phyloP scores from a whole-genome alignment of 2,888 invertebrate species.

The Branchinecta sandiegonensis region DNA sequence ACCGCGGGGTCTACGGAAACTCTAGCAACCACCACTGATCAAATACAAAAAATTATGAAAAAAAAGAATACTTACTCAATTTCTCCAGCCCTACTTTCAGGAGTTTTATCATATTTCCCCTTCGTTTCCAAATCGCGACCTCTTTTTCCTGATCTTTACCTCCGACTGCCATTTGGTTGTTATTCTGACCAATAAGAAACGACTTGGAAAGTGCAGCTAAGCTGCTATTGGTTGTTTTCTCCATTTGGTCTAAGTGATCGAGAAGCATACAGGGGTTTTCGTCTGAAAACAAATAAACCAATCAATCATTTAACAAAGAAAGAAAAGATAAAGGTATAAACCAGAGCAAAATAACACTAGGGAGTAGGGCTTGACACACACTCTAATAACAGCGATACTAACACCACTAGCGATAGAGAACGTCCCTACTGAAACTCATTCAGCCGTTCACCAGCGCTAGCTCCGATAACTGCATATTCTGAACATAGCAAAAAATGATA shows the following conservation, averaged over 20 bases:
- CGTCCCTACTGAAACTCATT: too few relatives aligned
- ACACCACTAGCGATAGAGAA: too few relatives aligned
- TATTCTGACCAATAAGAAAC: slow-evolving; percentile 6
- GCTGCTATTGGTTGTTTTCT: slow-evolving; percentile 7
- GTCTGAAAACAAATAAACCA: not conserved
- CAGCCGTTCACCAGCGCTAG: too few relatives aligned
- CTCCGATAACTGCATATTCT: too few relatives aligned
- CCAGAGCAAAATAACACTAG: too few relatives aligned
- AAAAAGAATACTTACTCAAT: slow-evolving; percentile 42
- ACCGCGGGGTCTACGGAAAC: too few relatives aligned
- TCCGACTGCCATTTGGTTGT: slow-evolving; percentile 15
- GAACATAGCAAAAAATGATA: too few relatives aligned
- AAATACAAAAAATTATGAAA: not conserved
- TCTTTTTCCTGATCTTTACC: slow-evolving; percentile 37
- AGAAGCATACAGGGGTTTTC: not conserved
- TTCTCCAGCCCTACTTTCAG: slow-evolving; percentile 78
- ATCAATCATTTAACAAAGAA: not conserved
- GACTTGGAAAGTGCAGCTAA: not conserved
- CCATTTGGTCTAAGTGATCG: slow-evolving; percentile 4
- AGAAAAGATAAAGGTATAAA: not conserved
- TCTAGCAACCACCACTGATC: not conserved
- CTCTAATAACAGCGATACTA: too few relatives aligned
- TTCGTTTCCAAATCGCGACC: slow-evolving; percentile 65
- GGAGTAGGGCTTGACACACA: too few relatives aligned
- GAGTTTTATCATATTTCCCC: slow-evolving; percentile 58